These are phyloP conservation scores for Heliothis virescens DNA, from an alignment of 1,140 invertebrate genomes.

Conservation along the genomic window DNA sequence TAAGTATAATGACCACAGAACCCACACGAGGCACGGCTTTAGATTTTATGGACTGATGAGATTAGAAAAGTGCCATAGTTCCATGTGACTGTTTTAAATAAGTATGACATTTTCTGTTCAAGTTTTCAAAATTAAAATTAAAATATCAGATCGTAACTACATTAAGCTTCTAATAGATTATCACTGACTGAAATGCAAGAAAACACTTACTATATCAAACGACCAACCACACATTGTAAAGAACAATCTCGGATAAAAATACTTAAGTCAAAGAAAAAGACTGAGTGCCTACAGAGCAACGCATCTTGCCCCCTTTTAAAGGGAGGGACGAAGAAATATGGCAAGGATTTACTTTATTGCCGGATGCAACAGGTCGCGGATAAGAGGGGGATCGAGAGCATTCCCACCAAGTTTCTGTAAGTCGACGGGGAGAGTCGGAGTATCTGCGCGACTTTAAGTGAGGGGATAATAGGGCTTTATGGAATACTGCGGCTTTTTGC, in stretches of 20 bases:
- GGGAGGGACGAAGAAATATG: constrained; percentile 44
- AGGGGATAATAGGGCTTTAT: constrained; percentile 50
- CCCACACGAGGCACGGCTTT: not conserved
- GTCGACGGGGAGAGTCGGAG: constrained; percentile 55
- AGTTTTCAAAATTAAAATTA: no score
- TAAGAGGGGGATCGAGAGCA: constrained; percentile 55
- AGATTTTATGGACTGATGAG: not conserved
- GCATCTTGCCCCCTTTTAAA: constrained; percentile 41
- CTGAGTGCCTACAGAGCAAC: constrained; percentile 1
- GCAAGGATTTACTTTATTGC: constrained; percentile 80
- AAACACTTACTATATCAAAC: no score
- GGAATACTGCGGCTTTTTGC: constrained; percentile 36
- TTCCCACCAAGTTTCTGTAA: constrained; percentile 61
- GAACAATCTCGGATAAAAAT: not conserved
- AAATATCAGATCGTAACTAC: no score
- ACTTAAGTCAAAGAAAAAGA: not conserved
- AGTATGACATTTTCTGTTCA: no score
- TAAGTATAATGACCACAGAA: constrained; percentile 31
- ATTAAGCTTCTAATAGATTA: no score
- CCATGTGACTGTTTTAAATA: no score
- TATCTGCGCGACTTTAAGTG: constrained; percentile 55
- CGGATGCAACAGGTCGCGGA: constrained; percentile 79
- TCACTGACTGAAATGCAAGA: no score
- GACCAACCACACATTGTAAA: no score
- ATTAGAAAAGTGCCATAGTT: not conserved